Conservation (phyloP, 1,140 invertebrate genomes). For the Bombus superbus region DNA sequence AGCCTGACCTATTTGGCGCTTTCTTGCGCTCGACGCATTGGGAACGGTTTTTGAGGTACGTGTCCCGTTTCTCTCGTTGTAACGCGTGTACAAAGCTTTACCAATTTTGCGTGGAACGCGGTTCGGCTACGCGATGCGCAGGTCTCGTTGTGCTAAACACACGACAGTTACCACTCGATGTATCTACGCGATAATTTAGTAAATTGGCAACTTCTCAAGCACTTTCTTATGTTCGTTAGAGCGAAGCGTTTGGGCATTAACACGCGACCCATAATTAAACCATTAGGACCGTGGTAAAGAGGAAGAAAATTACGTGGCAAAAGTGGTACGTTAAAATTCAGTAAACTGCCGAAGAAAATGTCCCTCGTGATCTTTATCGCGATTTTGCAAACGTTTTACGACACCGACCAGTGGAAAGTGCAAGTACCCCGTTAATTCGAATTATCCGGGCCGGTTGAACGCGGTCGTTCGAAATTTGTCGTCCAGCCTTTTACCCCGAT, state of each 20-base stretch:
- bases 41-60: not conserved
- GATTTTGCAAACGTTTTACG: not conserved
- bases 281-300: not conserved
- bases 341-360: not conserved
- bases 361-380: not conserved
- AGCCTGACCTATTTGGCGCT: slow-evolving; percentile 12
- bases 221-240: no score
- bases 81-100: not conserved
- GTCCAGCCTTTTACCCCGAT: not conserved
- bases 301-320: not conserved
- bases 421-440: not conserved
- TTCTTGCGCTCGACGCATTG: slow-evolving; percentile 10
- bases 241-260: not conserved
- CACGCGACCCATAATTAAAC: not conserved
- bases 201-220: no score
- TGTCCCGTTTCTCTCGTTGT: not conserved
- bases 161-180: no score
- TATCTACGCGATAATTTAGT: no score
- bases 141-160: no score
- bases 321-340: slow-evolving; percentile 1
- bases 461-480: slow-evolving; percentile 5
- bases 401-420: not conserved
- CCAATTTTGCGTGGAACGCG: not conserved
- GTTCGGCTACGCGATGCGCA: no score
- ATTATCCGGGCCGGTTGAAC: slow-evolving; percentile 3